Conservation (phyloP, 2,888 invertebrate genomes). For the Meteorus colon region DNA sequence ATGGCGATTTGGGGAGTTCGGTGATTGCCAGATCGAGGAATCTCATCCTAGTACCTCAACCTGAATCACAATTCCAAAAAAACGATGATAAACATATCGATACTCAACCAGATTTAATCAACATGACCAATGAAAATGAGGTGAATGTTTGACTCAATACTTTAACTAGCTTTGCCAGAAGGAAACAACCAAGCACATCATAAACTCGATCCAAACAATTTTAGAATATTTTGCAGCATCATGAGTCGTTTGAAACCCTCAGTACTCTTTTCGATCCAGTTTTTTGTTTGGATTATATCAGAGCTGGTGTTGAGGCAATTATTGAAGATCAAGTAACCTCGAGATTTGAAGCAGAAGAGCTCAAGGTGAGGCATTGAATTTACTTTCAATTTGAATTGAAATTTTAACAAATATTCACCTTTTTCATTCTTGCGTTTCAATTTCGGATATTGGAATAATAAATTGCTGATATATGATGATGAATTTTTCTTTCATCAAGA, state of each 20-base stretch:
- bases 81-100: conserved; percentile 55
- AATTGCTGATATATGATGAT: too few relatives aligned
- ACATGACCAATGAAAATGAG: conserved; percentile 51
- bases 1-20: conserved; percentile 74
- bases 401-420: too few relatives aligned
- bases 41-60: conserved; percentile 83
- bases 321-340: conserved; percentile 99
- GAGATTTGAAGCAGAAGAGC: conserved; percentile 95
- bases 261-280: conserved; percentile 86
- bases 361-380: conserved; percentile 75
- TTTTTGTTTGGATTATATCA: conserved; percentile 90
- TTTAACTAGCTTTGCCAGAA: neutral
- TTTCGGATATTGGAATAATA: too few relatives aligned
- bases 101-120: conserved; percentile 42
- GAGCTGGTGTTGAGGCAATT: conserved; percentile 96
- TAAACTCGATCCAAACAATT: conserved; percentile 40
- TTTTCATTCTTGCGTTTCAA: too few relatives aligned
- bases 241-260: conserved; percentile 71
- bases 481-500: too few relatives aligned
- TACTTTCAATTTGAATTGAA: neutral
- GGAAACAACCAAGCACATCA: conserved; percentile 1
- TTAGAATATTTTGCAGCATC: conserved; percentile 54
- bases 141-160: conserved; percentile 49
- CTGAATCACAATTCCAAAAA: conserved; percentile 77
- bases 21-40: conserved; percentile 84